Evolutionary conservation across 1,140 invertebrate species (phyloP), one percentile per base, ranked within the genome.

Genomic region (Drosophila takahashii): DNA sequence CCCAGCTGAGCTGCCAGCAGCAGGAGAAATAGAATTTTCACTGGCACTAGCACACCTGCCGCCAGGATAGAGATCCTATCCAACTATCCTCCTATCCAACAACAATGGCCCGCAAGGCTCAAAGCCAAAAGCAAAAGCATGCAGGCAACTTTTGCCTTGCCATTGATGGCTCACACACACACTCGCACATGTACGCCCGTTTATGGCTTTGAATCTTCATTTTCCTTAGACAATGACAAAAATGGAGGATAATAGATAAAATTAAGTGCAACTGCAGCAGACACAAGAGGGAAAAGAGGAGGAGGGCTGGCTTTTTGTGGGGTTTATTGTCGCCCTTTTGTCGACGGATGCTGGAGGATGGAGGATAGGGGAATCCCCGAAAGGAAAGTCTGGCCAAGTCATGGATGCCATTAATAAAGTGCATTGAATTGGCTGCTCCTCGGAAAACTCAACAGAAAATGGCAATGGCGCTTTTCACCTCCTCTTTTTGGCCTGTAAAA

Each of bases 181-280:
- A 67, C 52, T 58, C 45, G 53, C 41, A 62, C 62, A 42, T 45
- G 27, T n/a, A 36, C 36, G 36, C 57, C 29, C 67, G 59, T 66
- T 80, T 81, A 85, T 87, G 79, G 70, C 83, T 83, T 89, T 79
- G 84, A 77, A 89, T 89, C 79, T 89, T 89, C 84, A 87, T 87
- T 87, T 83, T 89, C 60, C 79, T 74, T 83, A 89, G 83, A 83
- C 83, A 87, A 89, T 79, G 83, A 77, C 83, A 77, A 89, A 86
- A 86, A 73, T 65, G 58, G 52, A 70, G 84, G 61, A 89, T 87
- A 87, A 89, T 87, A 84, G 84, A 87, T 89, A 80, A 89, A 89
- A 87, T 89, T 79, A 90, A 87, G 84, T 87, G 84, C 84, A 84
- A 87, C 85, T 87, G 83, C 79, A 83, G 75, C 70, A 72, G 83